Base-by-base conservation (phyloP, 2,113 vertebrate species). In the Ictidomys tridecemlineatus region DNA sequence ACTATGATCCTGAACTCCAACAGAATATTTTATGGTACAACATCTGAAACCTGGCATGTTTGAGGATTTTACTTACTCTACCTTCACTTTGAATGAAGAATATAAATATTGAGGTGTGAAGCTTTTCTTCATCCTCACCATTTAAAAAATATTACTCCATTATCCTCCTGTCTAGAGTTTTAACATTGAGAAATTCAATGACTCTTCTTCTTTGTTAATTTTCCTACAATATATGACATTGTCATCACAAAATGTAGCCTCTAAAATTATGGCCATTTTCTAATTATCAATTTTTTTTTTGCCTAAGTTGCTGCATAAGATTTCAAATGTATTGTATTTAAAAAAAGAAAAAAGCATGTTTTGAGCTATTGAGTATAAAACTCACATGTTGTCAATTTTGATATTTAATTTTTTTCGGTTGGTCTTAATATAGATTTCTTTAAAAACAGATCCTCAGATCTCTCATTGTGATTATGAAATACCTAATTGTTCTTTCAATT, bases 121-220 rank as follows among this genome's bases (percentile, higher is more conserved):
- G 72, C 37, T 42, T 92, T 92, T 20, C 26, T 32, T 72, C 24
- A 5, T 9, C 3, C 7, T 95, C 37, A 61, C 24, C 82, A 24
- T 87, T 87, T 93, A 73, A 30, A 96, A 97, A 97, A 95, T 88
- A 96, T 97, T 95, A 63, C 70, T 77, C 77, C 42, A 94, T 87
- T 95, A 97, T 88, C 65, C 85, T 90, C 11, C n/a, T 90, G 26
- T 30, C 61, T 95, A 26, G 90, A 85, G 48, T 56, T 96, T 95
- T 96, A 91, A 48, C 65, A 87, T 12, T 77, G 63, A 96, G 56
- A 95, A 93, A 13, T 77, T 34, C 4, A 28, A 18, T 88, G 39
- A 10, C 37, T 76, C 24, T 96, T 39, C 22, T 92, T 89, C 85
- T 85, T 79, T 93, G 53, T 82, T 95, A 96, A 96, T 82, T 92